Base-by-base conservation (phyloP, 2,797 vertebrate species). In the Sciurus vulgaris region DNA sequence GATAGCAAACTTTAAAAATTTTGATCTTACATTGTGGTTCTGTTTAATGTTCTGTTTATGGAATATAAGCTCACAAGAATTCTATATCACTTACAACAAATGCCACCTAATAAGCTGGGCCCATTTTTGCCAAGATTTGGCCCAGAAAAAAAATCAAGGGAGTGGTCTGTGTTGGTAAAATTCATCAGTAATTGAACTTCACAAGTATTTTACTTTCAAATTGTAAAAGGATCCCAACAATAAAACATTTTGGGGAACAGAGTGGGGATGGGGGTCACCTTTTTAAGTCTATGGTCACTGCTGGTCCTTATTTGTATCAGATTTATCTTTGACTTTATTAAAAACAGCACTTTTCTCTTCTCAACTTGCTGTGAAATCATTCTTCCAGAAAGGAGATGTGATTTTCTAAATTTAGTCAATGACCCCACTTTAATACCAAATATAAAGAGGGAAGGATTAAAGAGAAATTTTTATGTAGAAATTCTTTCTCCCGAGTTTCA, bases 101-200 rank as follows among this genome's bases (percentile, higher is more conserved):
- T 91, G 33, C 30, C 30, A 93, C 47, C 17, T 81, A 11, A 56
- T 51, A 84, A 81, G 0, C 3, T 86, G 22, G 44, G 56, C 24
- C 59, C 91, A 30, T 69, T 97, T 96, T 90, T 92, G 63, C 14
- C 26, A 91, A 88, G 26, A 93, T 67, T 91, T 94, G 88, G 0
- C 2, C 2, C 24, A 72, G n/a, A 69, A 38, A 72, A 7, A 61
- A 81, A 91, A 72, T 47, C 65, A 84, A 83, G 0, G 6, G 15
- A 10, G 74, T 96, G 91, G 70, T 74, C 81, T 89, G 44, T 73
- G 2, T 17, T 96, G 41, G 24, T 94, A 96, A 91, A 96, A 26
- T 92, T 97, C 81, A 89, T 74, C 17, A 86, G 47, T 93, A 97
- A 97, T 98, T 97, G 98, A 97, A 83, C 17, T 41, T 96, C 47